phyloP scores from a whole-genome alignment of 2,888 invertebrate species.

The Tuberolachnus salignus region DNA sequence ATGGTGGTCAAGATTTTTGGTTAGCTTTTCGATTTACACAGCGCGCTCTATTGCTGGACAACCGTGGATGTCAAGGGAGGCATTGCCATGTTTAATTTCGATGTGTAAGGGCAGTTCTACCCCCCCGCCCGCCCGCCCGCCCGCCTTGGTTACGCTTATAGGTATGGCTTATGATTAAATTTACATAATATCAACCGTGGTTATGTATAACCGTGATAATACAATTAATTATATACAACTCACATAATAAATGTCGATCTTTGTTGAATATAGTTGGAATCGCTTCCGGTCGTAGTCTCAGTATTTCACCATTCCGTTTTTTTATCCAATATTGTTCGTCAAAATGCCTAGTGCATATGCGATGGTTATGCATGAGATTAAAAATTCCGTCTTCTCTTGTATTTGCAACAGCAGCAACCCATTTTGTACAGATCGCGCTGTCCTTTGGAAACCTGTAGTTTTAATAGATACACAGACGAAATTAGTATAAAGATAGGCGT shows the following conservation, averaged over 20 bases:
- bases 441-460: constrained; percentile 22
- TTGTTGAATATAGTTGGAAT: constrained; percentile 21
- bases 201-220: background rate
- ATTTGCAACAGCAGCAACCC: constrained; percentile 15
- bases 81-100: too few species aligned
- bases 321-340: background rate
- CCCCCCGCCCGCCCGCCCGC: too few species aligned
- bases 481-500: background rate
- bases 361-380: background rate
- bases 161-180: too few species aligned
- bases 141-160: too few species aligned
- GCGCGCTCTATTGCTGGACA: too few species aligned
- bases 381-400: background rate
- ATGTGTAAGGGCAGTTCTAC: background rate
- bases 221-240: background rate
- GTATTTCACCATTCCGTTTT: constrained; percentile 4
- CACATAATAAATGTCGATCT: constrained; percentile 12
- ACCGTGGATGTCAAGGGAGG: too few species aligned
- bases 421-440: background rate
- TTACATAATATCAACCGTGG: background rate
- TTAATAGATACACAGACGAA: background rate
- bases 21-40: too few species aligned
- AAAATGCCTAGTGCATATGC: constrained; percentile 28
- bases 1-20: too few species aligned
- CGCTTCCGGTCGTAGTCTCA: background rate